phyloP scores from a whole-genome alignment of 2,888 invertebrate species.

The Idaea biselata region DNA sequence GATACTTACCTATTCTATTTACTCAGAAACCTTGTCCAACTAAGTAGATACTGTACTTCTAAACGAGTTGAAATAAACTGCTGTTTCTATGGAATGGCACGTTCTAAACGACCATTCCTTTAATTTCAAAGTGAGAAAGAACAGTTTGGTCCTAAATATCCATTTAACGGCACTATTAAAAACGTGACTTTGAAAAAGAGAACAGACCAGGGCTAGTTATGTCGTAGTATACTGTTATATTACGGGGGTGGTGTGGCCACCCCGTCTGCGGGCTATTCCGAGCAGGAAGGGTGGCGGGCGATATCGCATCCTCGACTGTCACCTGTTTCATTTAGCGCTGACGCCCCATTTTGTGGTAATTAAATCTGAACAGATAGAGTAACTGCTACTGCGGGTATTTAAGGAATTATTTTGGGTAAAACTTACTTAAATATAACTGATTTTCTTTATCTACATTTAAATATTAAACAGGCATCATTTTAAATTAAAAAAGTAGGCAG shows the following conservation, averaged over 20 bases:
- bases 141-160: not conserved
- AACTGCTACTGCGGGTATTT: not conserved
- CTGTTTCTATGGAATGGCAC: not conserved
- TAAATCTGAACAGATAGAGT: conserved; percentile 18
- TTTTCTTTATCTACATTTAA: no score
- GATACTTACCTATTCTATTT: conserved; percentile 3
- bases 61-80: not conserved
- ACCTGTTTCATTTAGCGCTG: conserved; percentile 28
- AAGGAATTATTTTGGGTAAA: not conserved
- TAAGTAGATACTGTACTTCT: not conserved
- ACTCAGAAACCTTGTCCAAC: not conserved
- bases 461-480: no score
- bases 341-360: conserved; percentile 20
- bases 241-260: conserved; percentile 1
- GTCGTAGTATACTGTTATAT: conserved; percentile 1
- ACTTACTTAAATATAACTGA: not conserved
- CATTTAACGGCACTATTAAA: not conserved
- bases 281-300: conserved; percentile 22
- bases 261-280: conserved; percentile 18
- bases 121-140: not conserved
- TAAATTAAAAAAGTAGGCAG: no score
- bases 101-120: not conserved
- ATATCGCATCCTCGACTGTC: conserved; percentile 13
- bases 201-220: conserved; percentile 4
- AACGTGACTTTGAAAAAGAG: not conserved